Evolutionary conservation across 92 coral and sea anemone genomes (phyloP), one percentile per base, ranked within the genome.

Genomic region (Blastomussa wellsi): DNA sequence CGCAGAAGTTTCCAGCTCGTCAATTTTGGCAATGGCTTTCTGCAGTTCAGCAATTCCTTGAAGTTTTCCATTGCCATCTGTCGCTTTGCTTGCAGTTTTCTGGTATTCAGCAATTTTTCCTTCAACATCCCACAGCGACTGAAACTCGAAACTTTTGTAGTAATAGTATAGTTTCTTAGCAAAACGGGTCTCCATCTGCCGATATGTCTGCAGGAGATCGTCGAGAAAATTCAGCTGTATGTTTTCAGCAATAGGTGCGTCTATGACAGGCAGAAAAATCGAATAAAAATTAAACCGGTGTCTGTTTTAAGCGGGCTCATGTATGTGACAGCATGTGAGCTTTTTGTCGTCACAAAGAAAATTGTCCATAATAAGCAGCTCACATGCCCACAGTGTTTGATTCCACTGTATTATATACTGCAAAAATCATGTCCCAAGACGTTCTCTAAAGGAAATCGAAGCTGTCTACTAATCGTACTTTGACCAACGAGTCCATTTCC

Each of bases 221-320:
- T 76, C 80, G 36, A 76, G 35, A 51, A 76, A 77, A 38, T 53
- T 77, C 49, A 53, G 81, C 47, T 77, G 81, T 35, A 71, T 71
- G 41, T 33, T 32, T 22, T n/a, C 76, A 71, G 48, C n/a, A 71
- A 71, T 39, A 4, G 41, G 48, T 4, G 41, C 26, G 10, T 39
- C 41, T 71, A 39, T 1, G 16, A 36, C 3, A 35, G 2, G 48
- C 0, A 15, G 36, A 39, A 2, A 15, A 19, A 37, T 20, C 24
- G 14, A 24, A 5, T 52, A 14, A 28, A 19, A 19, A 0, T 16
- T 7, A n/a, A 7, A 15, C 62, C 19, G 62, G 3, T 55, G 3
- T 20, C 26, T 7, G 0, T 55, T 16, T 19, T 55, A 15, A 12
- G 15, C 7, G n/a, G 3, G 8, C 7, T n/a, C n/a, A n/a, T n/a